Conservation (phyloP, 2,797 vertebrate genomes). For the Masticophis lateralis region DNA sequence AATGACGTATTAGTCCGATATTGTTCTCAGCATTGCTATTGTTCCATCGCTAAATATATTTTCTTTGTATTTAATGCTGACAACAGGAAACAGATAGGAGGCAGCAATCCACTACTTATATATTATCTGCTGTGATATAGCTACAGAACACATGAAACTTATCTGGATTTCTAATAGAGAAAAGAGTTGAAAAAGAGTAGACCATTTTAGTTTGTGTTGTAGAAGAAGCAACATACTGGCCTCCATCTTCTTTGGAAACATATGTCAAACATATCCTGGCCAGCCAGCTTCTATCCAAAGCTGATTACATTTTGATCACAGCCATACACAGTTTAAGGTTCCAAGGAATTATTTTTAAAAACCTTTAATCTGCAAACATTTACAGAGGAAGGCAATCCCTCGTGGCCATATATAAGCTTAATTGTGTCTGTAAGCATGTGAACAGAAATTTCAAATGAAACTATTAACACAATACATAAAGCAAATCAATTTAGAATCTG, state of each 20-base stretch:
- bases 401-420: slow-evolving; percentile 65
- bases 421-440: slow-evolving; percentile 62
- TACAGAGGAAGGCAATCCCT: slow-evolving; percentile 73
- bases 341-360: slow-evolving; percentile 74
- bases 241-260: slow-evolving; percentile 47
- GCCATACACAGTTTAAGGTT: slow-evolving; percentile 72
- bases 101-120: background rate
- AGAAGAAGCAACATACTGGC: slow-evolving; percentile 34
- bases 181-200: background rate
- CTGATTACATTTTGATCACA: slow-evolving; percentile 59
- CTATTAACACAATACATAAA: slow-evolving; percentile 24
- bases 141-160: background rate
- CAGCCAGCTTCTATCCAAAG: slow-evolving; percentile 52
- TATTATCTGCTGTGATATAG: background rate
- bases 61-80: slow-evolving; percentile 1
- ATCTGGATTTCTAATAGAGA: background rate
- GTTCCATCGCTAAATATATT: background rate
- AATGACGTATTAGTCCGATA: background rate
- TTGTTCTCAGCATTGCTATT: background rate
- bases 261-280: slow-evolving; percentile 62
- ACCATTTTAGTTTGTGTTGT: slow-evolving; percentile 6
- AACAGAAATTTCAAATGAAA: slow-evolving; percentile 53
- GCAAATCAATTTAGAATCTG: slow-evolving; percentile 4
- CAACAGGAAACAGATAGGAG: slow-evolving; percentile 11
- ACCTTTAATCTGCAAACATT: slow-evolving; percentile 85